These are phyloP conservation scores for Nebria salina DNA, from an alignment of 2,888 invertebrate species.

Conservation along the genomic window DNA sequence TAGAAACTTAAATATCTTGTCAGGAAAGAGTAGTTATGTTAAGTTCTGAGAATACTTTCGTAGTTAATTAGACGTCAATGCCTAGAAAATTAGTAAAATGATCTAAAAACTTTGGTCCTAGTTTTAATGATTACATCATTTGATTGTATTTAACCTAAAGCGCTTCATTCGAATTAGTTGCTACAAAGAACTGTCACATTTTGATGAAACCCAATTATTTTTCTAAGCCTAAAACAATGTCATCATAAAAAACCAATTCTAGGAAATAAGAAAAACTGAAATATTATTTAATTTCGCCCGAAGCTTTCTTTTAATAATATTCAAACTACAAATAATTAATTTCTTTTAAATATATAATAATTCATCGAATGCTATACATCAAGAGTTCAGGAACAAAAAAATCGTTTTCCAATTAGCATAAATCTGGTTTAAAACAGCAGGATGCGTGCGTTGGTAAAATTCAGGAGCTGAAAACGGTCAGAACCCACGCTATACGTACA, in stretches of 20 bases:
- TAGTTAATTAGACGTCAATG: no score
- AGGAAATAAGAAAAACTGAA: not conserved
- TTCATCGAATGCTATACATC: slow-evolving; percentile 16
- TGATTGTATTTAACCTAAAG: not conserved
- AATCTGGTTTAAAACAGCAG: slow-evolving; percentile 33
- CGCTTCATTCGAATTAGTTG: not conserved
- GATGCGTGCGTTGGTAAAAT: not conserved
- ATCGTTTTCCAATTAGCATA: slow-evolving; percentile 38
- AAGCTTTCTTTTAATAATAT: slow-evolving; percentile 16
- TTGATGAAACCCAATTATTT: not conserved
- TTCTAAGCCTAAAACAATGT: not conserved
- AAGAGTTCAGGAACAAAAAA: slow-evolving; percentile 26
- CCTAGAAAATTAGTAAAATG: no score
- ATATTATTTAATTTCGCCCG: not conserved
- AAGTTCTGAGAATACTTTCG: no score
- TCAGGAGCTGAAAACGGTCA: slow-evolving; percentile 11
- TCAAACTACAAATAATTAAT: slow-evolving; percentile 38
- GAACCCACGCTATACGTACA: slow-evolving; percentile 29
- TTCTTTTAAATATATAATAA: slow-evolving; percentile 41
- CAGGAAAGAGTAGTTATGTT: no score
- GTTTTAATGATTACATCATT: not conserved
- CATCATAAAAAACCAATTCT: not conserved
- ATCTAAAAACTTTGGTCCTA: not conserved
- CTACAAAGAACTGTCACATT: not conserved
- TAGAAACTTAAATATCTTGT: no score